Evolutionary conservation across 2,888 invertebrate genomes (phyloP).

Genomic region (Cryptus armator): DNA sequence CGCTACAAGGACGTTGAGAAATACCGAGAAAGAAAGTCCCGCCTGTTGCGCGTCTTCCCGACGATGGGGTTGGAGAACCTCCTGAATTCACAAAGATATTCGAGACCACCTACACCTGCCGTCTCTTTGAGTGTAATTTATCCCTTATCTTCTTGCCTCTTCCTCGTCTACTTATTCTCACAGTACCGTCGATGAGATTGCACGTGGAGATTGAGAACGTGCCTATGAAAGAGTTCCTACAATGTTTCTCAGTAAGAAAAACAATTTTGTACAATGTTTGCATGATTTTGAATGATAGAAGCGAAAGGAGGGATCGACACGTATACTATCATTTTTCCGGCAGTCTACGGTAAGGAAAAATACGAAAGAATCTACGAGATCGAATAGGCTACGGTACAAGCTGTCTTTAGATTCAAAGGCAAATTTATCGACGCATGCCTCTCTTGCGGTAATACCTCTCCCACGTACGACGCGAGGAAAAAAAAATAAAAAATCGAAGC

Average conservation of each 20-base stretch:
- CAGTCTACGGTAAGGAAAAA: no score
- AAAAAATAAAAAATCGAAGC: constrained; percentile 43
- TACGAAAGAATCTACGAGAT: no score
- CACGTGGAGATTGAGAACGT: constrained; percentile 72
- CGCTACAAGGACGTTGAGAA: constrained; percentile 42
- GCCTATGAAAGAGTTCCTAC: background rate
- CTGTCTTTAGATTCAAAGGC: background rate
- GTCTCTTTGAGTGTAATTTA: constrained; percentile 74
- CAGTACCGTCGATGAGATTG: constrained; percentile 74
- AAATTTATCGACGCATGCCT: background rate
- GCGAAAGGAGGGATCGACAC: no score
- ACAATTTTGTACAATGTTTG: background rate
- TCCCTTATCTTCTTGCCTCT: constrained; percentile 68
- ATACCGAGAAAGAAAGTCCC: constrained; percentile 56
- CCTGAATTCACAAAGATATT: constrained; percentile 42
- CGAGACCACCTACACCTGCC: constrained; percentile 84
- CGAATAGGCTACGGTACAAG: no score
- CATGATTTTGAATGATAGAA: background rate
- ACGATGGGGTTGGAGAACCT: constrained; percentile 50
- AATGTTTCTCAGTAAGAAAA: no score
- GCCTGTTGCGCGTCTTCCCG: constrained; percentile 60
- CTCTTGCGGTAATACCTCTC: background rate
- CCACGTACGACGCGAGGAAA: constrained; percentile 28
- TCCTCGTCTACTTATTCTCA: constrained; percentile 39
- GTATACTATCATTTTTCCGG: no score